Evolutionary conservation across 2,888 invertebrate genomes (phyloP).

Genomic region (Oscheius sp.): DNA sequence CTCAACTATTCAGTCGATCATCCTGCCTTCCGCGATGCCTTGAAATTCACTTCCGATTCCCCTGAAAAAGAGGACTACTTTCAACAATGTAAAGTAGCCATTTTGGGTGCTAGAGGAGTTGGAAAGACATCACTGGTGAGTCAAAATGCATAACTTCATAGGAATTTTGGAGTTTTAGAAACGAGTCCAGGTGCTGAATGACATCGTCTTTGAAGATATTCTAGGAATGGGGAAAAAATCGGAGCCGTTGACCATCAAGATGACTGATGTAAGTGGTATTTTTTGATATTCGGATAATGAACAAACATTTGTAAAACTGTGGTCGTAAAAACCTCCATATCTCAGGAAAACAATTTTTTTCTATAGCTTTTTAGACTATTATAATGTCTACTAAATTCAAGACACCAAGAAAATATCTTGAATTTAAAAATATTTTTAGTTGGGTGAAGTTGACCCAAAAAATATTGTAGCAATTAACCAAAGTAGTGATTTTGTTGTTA

Average conservation of each 20-base stretch:
- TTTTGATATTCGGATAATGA: not conserved
- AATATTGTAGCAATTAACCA: too few relatives aligned
- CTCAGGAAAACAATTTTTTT: too few relatives aligned
- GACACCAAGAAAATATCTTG: too few relatives aligned
- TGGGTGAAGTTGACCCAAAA: too few relatives aligned
- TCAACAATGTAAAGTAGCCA: conserved; percentile 48
- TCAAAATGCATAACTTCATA: not conserved
- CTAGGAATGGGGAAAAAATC: conserved; percentile 24
- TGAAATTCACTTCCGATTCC: not conserved
- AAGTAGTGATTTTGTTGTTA: too few relatives aligned
- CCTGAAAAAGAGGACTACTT: conserved; percentile 26
- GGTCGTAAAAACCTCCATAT: not conserved
- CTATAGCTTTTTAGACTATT: too few relatives aligned
- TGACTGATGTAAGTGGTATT: conserved; percentile 38
- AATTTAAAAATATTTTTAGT: too few relatives aligned
- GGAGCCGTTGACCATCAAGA: conserved; percentile 41
- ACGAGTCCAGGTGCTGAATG: conserved; percentile 45
- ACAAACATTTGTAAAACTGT: too few relatives aligned
- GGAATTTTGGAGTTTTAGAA: conserved; percentile 15
- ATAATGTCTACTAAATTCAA: too few relatives aligned
- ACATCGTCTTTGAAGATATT: conserved; percentile 46
- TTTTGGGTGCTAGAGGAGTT: conserved; percentile 46
- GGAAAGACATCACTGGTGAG: conserved; percentile 50
- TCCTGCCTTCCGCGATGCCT: not conserved
- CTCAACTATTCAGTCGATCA: not conserved